These are phyloP conservation scores for Mesocentrotus franciscanus DNA, from an alignment of 53 echinoderm and acorn worm genomes.

Conservation along the genomic window DNA sequence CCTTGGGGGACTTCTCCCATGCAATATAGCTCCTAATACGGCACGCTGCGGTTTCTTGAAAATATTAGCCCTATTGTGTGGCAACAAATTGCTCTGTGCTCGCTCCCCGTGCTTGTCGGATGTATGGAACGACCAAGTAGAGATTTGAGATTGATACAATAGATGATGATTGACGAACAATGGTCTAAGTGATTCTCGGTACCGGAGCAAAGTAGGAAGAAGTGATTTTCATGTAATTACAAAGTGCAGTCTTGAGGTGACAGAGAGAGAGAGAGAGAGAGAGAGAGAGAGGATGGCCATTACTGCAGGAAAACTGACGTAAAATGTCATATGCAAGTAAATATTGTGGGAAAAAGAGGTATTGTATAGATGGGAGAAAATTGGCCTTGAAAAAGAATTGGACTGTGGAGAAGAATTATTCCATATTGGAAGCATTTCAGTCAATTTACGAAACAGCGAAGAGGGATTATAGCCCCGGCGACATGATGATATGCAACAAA, in stretches of 20 bases:
- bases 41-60: slow-evolving; percentile 44
- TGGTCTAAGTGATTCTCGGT: not conserved
- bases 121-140: not conserved
- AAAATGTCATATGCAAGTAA: slow-evolving; percentile 5
- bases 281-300: not conserved
- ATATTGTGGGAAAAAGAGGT: slow-evolving; percentile 23
- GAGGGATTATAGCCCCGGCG: slow-evolving; percentile 39
- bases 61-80: not conserved
- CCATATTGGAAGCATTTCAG: slow-evolving; percentile 43
- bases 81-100: slow-evolving; percentile 46
- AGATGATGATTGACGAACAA: slow-evolving; percentile 26
- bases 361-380: slow-evolving; percentile 34
- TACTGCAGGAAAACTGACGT: not conserved
- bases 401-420: slow-evolving; percentile 25
- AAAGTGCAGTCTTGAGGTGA: slow-evolving; percentile 42
- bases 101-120: not conserved
- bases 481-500: slow-evolving; percentile 13
- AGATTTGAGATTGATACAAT: slow-evolving; percentile 19
- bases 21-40: not conserved
- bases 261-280: not conserved
- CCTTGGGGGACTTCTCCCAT: slow-evolving; percentile 32
- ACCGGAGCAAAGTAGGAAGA: not conserved
- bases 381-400: slow-evolving; percentile 47
- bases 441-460: not conserved
- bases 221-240: slow-evolving; percentile 31